Percentiles rank a stretch among this genome's conserved stretches.
Evolutionary conservation across 2,797 vertebrate species (phyloP).

Genomic region (Scyliorhinus canicula): DNA sequence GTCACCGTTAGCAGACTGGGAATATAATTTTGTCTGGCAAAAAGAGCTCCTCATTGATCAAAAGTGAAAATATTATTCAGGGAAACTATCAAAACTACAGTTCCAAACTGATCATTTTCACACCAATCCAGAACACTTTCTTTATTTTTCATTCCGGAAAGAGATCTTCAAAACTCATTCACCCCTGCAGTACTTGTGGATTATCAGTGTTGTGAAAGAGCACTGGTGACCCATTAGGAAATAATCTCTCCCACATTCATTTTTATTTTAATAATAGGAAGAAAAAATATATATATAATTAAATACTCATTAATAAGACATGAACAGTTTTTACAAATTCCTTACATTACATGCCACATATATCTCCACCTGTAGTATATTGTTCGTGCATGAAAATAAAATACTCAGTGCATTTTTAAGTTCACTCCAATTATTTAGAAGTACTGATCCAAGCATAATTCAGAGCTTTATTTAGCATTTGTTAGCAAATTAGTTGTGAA

Average conservation of each 20-base stretch:
- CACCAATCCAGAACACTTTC: background rate
- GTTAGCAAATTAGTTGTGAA: constrained; percentile 6
- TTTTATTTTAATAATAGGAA: background rate
- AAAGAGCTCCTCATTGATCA: background rate
- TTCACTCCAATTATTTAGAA: constrained; percentile 24
- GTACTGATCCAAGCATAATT: constrained; percentile 30
- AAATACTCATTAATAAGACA: background rate
- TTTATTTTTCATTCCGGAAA: background rate
- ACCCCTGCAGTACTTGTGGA: background rate
- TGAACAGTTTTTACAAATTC: background rate
- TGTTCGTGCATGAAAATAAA: constrained; percentile 13
- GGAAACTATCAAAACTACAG: background rate
- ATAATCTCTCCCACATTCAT: background rate
- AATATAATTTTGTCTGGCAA: background rate
- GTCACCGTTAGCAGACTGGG: background rate
- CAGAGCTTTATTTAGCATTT: background rate
- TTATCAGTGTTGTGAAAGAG: background rate
- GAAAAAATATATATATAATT: background rate
- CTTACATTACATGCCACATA: background rate
- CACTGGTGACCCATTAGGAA: background rate
- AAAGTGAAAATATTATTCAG: too few relatives aligned
- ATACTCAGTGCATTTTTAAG: background rate
- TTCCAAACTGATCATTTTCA: background rate
- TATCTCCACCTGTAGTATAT: background rate
- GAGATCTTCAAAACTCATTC: background rate